Evolutionary conservation across 2,113 vertebrate genomes (phyloP), one percentile per base, ranked within the genome.

Genomic region (Eonycteris spelaea): DNA sequence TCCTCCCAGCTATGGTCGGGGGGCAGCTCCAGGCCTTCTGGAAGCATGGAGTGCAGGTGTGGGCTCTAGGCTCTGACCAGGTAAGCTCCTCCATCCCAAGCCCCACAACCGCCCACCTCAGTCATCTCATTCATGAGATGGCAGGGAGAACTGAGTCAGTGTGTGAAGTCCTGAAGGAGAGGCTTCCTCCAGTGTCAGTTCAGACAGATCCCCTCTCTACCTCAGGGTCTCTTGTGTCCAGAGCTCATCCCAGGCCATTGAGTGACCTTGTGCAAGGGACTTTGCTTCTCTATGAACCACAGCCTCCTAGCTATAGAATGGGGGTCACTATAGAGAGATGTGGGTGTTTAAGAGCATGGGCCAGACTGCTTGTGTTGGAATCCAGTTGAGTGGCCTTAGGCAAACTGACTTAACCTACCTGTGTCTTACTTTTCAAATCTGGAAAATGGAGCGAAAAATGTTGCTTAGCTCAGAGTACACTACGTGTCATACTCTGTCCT

Each of bases 11-110:
- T 45, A 98, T 99, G 97, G 97, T 99, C 15, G 98, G 98, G 8
- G 98, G 99, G 77, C 98, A 98, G 0, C 90, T 99, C 92, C 97
- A 99, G 94, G 99, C 98, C 1, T 98, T 99, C 96, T 99, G 99
- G 99, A 99, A 98, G 96, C 99, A 99, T 8, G 99, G 99, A 38
- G 99, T 99, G 98, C 98, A 99, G 97, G 98, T 99, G 93, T 99
- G 98, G 98, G 97, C 98, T 45, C 91, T 94, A 12, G 97, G 91
- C 57, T 96, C 97, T 0, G 96, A 97, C 61, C 96, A 98, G 98
- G 98, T 98, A 96, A 73, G 97, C 19, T 0, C 38, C 21, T 73
- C n/a, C 43, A 5, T 22, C 77, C 45, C 35, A 45, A 5, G 4
- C 1, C 26, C n/a, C 0, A 0, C 19, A 12, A 0, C 24, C 10